Percentiles rank a stretch among this genome's conserved stretches.
Evolutionary conservation across 2,888 invertebrate species (phyloP).

Genomic region (Ophion costatus): DNA sequence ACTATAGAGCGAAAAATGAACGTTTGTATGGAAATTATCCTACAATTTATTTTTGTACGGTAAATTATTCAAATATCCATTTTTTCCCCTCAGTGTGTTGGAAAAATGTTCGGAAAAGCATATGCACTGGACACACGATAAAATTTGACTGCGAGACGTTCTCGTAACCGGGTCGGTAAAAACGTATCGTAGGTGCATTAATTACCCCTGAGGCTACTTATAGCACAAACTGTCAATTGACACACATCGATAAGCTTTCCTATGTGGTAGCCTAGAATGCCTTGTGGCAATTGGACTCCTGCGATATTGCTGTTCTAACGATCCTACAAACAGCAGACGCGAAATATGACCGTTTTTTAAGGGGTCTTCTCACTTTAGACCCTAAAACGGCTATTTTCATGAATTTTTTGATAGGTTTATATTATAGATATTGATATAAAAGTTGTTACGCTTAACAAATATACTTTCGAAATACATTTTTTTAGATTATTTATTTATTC

Average conservation of each 20-base stretch:
- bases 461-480: no score
- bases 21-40: no score
- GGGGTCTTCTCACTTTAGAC: no score
- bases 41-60: no score
- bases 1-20: no score
- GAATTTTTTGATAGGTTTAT: no score
- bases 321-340: not conserved
- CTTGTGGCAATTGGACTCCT: not conserved
- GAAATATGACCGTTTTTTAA: not conserved
- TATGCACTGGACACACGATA: not conserved
- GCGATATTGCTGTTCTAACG: not conserved
- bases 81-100: not conserved
- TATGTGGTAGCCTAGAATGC: not conserved
- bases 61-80: not conserved
- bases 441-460: no score
- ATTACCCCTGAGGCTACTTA: slow-evolving; percentile 25
- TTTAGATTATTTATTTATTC: no score
- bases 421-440: no score
- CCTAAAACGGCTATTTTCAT: no score
- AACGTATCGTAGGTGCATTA: not conserved
- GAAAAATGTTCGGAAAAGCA: not conserved
- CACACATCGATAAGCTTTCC: slow-evolving; percentile 42
- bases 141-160: not conserved
- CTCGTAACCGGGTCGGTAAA: not conserved
- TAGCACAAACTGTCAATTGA: slow-evolving; percentile 34